Conservation (phyloP, 2,888 invertebrate species). For the Agonopterix subpropinquella region DNA sequence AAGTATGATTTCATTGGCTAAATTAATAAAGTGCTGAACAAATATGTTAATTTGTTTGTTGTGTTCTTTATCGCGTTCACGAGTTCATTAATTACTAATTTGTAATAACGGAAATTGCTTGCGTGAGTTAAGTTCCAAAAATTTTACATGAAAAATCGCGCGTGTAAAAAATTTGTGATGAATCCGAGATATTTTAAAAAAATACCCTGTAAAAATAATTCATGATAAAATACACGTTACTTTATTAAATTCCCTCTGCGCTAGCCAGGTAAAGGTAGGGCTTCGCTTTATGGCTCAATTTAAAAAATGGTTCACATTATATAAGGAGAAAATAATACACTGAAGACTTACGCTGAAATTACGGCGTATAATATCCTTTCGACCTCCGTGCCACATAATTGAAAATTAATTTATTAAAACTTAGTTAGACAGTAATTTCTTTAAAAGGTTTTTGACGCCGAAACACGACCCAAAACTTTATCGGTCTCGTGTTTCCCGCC, state of each 20-base stretch:
- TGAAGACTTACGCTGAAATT: slow-evolving; percentile 40
- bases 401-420: slow-evolving; percentile 12
- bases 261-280: slow-evolving; percentile 45
- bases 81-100: no score
- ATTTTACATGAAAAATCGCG: background rate
- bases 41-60: no score
- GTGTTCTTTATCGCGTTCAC: no score
- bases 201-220: slow-evolving; percentile 44
- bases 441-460: slow-evolving; percentile 29
- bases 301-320: slow-evolving; percentile 62
- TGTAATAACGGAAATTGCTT: no score
- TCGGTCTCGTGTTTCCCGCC: slow-evolving; percentile 27
- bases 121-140: no score
- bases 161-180: slow-evolving; percentile 3
- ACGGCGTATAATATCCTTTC: slow-evolving; percentile 35
- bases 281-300: slow-evolving; percentile 62
- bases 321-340: slow-evolving; percentile 51
- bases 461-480: slow-evolving; percentile 32
- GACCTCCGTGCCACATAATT: slow-evolving; percentile 14
- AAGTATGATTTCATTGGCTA: no score
- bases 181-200: slow-evolving; percentile 29
- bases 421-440: slow-evolving; percentile 20
- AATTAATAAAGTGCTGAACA: no score
- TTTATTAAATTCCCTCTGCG: slow-evolving; percentile 62
- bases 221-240: slow-evolving; percentile 56